Evolutionary conservation across 2,113 vertebrate genomes (phyloP).

Genomic region (Tangachromis dhanisi): DNA sequence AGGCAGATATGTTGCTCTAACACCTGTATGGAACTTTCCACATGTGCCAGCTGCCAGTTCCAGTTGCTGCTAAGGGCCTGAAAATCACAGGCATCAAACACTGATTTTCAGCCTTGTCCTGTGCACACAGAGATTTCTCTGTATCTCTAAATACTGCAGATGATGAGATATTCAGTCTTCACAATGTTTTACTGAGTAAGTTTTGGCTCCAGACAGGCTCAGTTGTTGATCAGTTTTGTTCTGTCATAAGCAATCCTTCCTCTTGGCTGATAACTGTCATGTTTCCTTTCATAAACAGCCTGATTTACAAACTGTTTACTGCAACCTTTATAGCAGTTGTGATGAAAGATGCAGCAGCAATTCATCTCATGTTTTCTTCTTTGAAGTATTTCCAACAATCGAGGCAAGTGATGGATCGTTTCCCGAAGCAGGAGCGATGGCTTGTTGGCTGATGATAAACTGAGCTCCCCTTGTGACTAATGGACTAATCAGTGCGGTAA

Average conservation of each 20-base stretch:
- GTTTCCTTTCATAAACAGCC: not conserved
- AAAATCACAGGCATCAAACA: not conserved
- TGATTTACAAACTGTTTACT: not conserved
- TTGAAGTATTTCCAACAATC: not conserved
- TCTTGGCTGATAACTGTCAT: not conserved
- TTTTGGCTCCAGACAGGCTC: not conserved
- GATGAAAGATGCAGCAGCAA: not conserved
- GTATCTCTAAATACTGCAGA: not conserved
- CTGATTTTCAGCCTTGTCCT: not conserved
- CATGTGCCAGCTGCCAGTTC: not conserved
- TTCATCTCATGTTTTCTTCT: not conserved
- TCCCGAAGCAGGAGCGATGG: not conserved
- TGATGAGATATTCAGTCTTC: not conserved
- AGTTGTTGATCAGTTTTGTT: not conserved
- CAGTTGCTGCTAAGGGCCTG: not conserved
- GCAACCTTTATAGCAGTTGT: not conserved
- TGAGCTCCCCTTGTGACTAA: constrained; percentile 36
- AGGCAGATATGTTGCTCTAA: not conserved
- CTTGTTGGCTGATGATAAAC: constrained; percentile 33
- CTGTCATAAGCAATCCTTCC: not conserved
- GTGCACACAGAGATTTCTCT: not conserved
- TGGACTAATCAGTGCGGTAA: constrained; percentile 11
- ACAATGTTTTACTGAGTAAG: not conserved
- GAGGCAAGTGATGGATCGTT: constrained; percentile 24
- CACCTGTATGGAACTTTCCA: not conserved